Evolutionary conservation across 2,888 invertebrate genomes (phyloP).

Genomic region (Peribatodes rhomboidaria): DNA sequence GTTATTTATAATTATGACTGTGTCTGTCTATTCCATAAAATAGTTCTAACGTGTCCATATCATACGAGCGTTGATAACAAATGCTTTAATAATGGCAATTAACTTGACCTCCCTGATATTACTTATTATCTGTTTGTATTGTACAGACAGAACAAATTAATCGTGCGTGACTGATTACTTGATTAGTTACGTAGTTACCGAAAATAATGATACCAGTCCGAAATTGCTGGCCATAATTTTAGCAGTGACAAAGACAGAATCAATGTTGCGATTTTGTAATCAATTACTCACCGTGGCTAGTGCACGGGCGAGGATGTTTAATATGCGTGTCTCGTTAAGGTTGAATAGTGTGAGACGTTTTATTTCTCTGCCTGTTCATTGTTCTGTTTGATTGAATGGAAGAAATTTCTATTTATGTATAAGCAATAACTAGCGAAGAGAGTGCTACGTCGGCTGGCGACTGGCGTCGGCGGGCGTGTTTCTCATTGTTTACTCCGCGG

Average conservation of each 20-base stretch:
- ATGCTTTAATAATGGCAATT: constrained; percentile 31
- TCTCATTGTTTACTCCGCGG: constrained; percentile 39
- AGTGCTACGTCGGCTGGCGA: constrained; percentile 18
- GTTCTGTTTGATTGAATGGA: constrained; percentile 40
- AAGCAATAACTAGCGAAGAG: constrained; percentile 29
- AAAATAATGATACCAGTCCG: constrained; percentile 14
- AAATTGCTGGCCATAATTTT: constrained; percentile 2
- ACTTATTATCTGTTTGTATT: constrained; percentile 23
- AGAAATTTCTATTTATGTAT: constrained; percentile 39
- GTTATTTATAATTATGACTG: neutral
- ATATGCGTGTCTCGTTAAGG: constrained; percentile 44
- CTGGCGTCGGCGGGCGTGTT: no score
- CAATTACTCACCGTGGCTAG: constrained; percentile 28
- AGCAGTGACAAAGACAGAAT: constrained; percentile 19
- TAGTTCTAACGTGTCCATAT: constrained; percentile 7
- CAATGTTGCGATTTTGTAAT: constrained; percentile 19
- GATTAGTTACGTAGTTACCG: constrained; percentile 9
- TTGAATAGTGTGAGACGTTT: constrained; percentile 39
- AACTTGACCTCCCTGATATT: constrained; percentile 45
- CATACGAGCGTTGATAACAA: constrained; percentile 34
- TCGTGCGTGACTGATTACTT: constrained; percentile 17
- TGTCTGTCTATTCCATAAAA: constrained; percentile 3
- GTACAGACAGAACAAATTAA: constrained; percentile 21
- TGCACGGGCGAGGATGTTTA: constrained; percentile 36
- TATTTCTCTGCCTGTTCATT: constrained; percentile 42